These are phyloP conservation scores for Castor canadensis DNA, from an alignment of 2,113 vertebrate species.

Conservation along the genomic window DNA sequence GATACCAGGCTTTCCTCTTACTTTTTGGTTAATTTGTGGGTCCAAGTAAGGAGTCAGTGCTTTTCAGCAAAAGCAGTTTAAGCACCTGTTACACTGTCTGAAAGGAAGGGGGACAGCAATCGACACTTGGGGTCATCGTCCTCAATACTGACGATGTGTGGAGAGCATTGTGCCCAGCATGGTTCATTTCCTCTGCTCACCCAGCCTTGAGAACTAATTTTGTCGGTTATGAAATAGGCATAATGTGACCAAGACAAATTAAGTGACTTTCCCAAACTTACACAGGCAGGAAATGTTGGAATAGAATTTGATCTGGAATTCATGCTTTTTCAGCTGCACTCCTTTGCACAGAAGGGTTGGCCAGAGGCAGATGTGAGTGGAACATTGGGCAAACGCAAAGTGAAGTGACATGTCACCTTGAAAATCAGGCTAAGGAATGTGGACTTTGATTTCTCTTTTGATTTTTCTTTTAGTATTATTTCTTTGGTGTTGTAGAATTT, in stretches of 20 bases:
- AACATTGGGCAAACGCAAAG: background rate
- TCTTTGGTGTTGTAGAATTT: background rate
- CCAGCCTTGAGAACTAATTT: background rate
- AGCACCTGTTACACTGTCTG: too few species aligned
- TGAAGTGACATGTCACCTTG: background rate
- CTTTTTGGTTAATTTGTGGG: too few species aligned
- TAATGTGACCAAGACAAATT: background rate
- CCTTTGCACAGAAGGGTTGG: background rate
- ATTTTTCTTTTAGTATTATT: slow-evolving; percentile 15
- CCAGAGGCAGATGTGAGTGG: background rate
- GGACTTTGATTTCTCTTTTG: background rate
- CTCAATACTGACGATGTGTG: background rate
- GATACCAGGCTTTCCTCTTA: too few species aligned
- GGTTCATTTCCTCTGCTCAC: background rate
- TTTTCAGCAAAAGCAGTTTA: too few species aligned
- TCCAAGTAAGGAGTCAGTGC: too few species aligned
- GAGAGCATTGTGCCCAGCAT: background rate
- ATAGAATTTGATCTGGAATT: slow-evolving; percentile 10
- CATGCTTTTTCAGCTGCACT: background rate
- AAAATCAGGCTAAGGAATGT: background rate
- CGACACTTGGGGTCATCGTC: background rate
- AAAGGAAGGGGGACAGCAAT: background rate
- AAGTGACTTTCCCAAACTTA: slow-evolving; percentile 36
- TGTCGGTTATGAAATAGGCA: slow-evolving; percentile 11
- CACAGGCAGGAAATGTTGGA: slow-evolving; percentile 4